A percentile compares a stretch with the other conserved stretches of the same genome.
These are phyloP conservation scores for Pterois miles DNA, from an alignment of 2,797 vertebrate genomes.

Conservation along the genomic window DNA sequence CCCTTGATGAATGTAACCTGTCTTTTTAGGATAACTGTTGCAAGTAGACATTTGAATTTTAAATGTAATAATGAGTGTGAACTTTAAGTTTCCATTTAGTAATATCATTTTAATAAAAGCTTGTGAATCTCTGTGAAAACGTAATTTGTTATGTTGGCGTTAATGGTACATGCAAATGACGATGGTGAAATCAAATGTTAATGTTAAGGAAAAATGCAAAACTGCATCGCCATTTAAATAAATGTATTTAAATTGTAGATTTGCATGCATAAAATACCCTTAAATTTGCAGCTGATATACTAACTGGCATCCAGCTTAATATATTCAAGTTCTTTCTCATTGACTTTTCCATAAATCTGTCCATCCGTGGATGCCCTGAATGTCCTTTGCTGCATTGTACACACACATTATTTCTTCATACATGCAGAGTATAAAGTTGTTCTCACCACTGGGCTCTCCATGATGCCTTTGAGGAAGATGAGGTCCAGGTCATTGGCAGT, in stretches of 20 bases:
- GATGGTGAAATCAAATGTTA: not conserved
- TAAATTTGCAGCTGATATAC: not conserved
- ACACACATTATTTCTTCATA: not conserved
- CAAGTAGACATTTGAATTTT: constrained; percentile 8
- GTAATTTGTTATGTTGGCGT: not conserved
- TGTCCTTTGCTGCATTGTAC: not conserved
- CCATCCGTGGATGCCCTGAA: not conserved
- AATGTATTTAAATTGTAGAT: not conserved
- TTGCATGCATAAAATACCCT: not conserved
- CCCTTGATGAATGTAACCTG: constrained; percentile 10
- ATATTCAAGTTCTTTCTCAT: not conserved
- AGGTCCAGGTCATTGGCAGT: constrained; percentile 94
- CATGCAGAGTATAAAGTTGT: constrained; percentile 52
- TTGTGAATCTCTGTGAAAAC: constrained; percentile 1
- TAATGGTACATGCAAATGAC: not conserved
- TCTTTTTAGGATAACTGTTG: constrained; percentile 13
- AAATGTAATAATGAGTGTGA: constrained; percentile 21
- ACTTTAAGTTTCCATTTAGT: constrained; percentile 22
- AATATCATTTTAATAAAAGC: not conserved
- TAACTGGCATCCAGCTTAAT: not conserved
- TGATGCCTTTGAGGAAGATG: constrained; percentile 97
- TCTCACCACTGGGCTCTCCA: constrained; percentile 96
- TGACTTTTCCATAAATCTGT: not conserved
- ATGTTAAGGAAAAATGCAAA: not conserved
- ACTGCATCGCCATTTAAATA: not conserved